These are phyloP conservation scores for Theretra japonica DNA, from an alignment of 2,888 invertebrate genomes.

Conservation along the genomic window DNA sequence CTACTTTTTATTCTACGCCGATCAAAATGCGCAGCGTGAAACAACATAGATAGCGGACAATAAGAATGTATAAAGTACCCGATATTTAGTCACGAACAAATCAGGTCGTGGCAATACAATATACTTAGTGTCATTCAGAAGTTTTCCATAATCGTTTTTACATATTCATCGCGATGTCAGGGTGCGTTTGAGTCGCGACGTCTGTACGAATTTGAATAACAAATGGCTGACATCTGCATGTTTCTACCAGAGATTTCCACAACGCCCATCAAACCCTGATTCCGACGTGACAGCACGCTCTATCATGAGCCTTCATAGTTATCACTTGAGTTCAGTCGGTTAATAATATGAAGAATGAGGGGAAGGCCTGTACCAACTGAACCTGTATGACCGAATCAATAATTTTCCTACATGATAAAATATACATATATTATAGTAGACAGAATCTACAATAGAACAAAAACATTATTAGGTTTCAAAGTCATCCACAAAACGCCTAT, in stretches of 20 bases:
- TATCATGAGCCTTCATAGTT: slow-evolving; percentile 53
- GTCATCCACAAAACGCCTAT: too few species aligned
- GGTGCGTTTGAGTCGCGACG: slow-evolving; percentile 78
- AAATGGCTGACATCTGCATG: slow-evolving; percentile 81
- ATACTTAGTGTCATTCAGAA: slow-evolving; percentile 42
- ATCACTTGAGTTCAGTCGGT: slow-evolving; percentile 51
- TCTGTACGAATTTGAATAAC: slow-evolving; percentile 80
- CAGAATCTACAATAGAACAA: too few species aligned
- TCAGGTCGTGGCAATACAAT: slow-evolving; percentile 23
- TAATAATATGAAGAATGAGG: slow-evolving; percentile 37
- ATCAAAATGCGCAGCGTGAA: background rate
- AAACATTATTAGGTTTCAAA: too few species aligned
- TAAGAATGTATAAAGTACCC: background rate
- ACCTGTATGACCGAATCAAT: background rate
- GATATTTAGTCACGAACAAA: slow-evolving; percentile 29
- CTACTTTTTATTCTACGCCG: background rate
- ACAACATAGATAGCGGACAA: background rate
- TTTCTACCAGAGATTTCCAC: slow-evolving; percentile 65
- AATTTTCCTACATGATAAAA: background rate
- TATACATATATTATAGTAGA: too few species aligned
- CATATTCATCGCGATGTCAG: slow-evolving; percentile 80
- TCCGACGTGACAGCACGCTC: slow-evolving; percentile 59
- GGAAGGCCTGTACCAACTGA: too few species aligned
- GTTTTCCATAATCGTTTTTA: slow-evolving; percentile 81
- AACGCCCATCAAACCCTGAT: slow-evolving; percentile 59